Evolutionary conservation across 37 sponge, comb jelly and placozoan genomes (phyloP), one percentile per base, ranked within the genome.

Genomic region (Eunapius fragilis): DNA sequence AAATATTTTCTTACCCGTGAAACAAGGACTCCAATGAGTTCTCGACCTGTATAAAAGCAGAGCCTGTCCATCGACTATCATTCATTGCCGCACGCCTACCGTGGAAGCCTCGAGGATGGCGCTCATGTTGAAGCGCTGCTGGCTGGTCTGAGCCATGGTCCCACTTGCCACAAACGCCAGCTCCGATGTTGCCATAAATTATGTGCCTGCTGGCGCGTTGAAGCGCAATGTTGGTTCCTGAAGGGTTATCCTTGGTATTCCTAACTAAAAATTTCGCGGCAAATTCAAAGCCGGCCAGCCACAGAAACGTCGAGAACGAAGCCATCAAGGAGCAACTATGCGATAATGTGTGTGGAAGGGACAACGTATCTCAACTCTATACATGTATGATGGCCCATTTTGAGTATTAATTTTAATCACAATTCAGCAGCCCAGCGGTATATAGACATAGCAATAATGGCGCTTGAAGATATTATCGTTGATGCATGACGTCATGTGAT

Each of bases 21-120:
- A 82, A 88, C 23, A 83, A 76, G 69, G 50, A 82, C 83, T 88
- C 76, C 83, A 88, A 27, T 4, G 82, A 50, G 34, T 33, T 31
- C 48, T 88, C 77, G 31, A 25, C 70, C 85, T 85, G n/a, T n/a
- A n/a, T n/a, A 36, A 4, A 6, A 28, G 7, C 28, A 79, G 11
- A 79, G 12, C 67, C 25, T 14, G 27, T 50, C 26, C 19, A 76
- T 24, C 11, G 77, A 0, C 0, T 32, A 23, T 26, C 26, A 4
- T 26, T 32, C 26, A 36, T 24, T 26, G 77, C 2, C 25, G 27
- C 48, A 17, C n/a, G 27, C 82, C 72, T 45, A 82, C 82, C 69
- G 47, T 41, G 37, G 70, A 72, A 3, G 82, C 41, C n/a, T 82
- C 72, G 3, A 82, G 38, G 25, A 82, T 24, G 25, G 72, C 71